Percentiles rank a stretch among this genome's conserved stretches.
phyloP scores from a whole-genome alignment of 2,888 invertebrate genomes.

The Apantesis nais region DNA sequence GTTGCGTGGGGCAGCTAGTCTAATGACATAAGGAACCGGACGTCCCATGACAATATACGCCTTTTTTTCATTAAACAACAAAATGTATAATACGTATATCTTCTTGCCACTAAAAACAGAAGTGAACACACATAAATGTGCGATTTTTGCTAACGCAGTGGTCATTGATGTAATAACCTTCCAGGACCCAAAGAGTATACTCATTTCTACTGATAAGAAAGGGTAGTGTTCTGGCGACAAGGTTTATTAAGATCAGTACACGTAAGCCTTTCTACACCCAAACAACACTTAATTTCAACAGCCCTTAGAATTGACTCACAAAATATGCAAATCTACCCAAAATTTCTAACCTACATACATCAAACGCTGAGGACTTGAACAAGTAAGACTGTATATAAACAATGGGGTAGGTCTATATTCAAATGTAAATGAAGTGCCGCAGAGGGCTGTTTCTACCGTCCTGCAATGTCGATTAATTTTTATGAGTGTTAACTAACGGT shows the following conservation, averaged over 20 bases:
- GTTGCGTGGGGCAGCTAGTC: no score
- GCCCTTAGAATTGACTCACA: constrained; percentile 11
- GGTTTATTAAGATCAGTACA: constrained; percentile 16
- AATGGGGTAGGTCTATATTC: constrained; percentile 45
- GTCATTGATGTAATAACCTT: neutral
- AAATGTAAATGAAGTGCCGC: constrained; percentile 48
- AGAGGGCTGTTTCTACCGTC: constrained; percentile 36
- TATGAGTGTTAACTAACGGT: constrained; percentile 9
- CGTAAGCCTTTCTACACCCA: constrained; percentile 6
- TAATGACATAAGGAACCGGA: no score
- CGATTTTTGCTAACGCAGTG: neutral
- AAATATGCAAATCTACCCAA: constrained; percentile 24
- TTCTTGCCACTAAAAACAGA: no score
- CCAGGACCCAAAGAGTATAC: neutral
- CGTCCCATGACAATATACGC: no score
- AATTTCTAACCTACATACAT: constrained; percentile 26
- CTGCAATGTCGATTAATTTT: constrained; percentile 27
- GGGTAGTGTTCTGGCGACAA: neutral
- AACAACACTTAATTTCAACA: constrained; percentile 19
- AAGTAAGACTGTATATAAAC: constrained; percentile 46
- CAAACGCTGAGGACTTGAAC: constrained; percentile 16
- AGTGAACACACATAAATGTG: no score
- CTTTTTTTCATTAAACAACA: no score
- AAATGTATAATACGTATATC: no score
- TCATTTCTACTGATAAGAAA: constrained; percentile 10